Evolutionary conservation across 2,888 invertebrate species (phyloP).

Genomic region (Hipparchia semele): DNA sequence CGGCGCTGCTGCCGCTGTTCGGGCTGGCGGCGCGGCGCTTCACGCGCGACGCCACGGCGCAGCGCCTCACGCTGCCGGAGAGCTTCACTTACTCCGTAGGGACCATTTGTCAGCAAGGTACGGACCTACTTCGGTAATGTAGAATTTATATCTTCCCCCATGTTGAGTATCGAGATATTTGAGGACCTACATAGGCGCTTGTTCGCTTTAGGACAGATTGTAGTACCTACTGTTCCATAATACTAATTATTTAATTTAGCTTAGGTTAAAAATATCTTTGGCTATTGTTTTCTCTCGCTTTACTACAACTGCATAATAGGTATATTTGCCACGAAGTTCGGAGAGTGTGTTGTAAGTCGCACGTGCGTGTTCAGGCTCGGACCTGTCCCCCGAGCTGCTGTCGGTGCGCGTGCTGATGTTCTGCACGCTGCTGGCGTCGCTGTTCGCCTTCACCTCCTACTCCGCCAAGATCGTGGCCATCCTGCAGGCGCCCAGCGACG

Average conservation of each 20-base stretch:
- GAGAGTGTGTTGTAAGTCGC: too few species aligned
- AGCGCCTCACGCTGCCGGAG: constrained; percentile 63
- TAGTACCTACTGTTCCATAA: too few species aligned
- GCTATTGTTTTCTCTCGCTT: too few species aligned
- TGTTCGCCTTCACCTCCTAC: constrained; percentile 85
- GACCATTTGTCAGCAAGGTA: constrained; percentile 85
- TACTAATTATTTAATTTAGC: too few species aligned
- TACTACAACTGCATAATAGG: too few species aligned
- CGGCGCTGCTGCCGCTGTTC: constrained; percentile 47
- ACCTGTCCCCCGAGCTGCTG: constrained; percentile 68
- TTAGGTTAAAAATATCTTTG: too few species aligned
- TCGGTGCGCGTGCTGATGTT: constrained; percentile 82
- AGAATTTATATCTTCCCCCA: neutral
- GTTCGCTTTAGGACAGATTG: too few species aligned
- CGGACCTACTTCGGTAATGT: neutral
- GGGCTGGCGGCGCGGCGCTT: constrained; percentile 48
- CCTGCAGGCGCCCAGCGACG: constrained; percentile 84
- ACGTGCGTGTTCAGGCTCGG: constrained; percentile 62
- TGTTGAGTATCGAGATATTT: too few species aligned
- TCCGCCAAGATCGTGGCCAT: constrained; percentile 86
- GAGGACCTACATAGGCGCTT: too few species aligned
- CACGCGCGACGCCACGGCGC: constrained; percentile 31
- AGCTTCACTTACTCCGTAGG: constrained; percentile 81
- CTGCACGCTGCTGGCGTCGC: constrained; percentile 77
- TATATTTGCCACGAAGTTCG: too few species aligned